Conservation (phyloP, 92 coral and sea anemone genomes). For the Anthopleura xanthogrammica region DNA sequence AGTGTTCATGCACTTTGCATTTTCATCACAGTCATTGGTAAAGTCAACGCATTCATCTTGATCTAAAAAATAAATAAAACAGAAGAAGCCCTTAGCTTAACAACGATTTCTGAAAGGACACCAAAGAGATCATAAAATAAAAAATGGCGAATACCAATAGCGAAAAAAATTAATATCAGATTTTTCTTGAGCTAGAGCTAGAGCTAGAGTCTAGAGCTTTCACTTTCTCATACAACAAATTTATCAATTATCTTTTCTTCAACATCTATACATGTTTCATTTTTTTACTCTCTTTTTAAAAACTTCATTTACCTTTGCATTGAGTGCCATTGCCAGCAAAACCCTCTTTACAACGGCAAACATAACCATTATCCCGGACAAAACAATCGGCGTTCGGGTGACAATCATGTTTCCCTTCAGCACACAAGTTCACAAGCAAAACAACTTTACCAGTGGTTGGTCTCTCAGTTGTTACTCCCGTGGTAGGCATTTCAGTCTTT, state of each 20-base stretch:
- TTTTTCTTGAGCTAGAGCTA: too few relatives aligned
- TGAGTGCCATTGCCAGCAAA: slow-evolving; percentile 61
- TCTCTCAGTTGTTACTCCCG: background rate
- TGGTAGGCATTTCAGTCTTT: background rate
- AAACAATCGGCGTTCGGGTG: slow-evolving; percentile 50
- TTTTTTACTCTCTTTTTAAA: background rate
- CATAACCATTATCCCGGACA: slow-evolving; percentile 43
- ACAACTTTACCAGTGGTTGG: background rate
- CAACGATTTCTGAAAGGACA: background rate
- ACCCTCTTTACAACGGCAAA: slow-evolving; percentile 62
- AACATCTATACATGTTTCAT: too few relatives aligned
- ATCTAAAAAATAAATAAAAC: background rate
- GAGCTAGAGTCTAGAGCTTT: too few relatives aligned
- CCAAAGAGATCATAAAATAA: background rate
- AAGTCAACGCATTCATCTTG: slow-evolving; percentile 13
- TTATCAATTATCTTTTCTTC: too few relatives aligned
- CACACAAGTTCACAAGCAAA: slow-evolving; percentile 50
- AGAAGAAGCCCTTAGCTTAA: too few relatives aligned
- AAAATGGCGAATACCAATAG: too few relatives aligned
- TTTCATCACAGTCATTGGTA: background rate
- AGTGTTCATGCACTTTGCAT: slow-evolving; percentile 55
- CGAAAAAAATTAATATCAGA: too few relatives aligned
- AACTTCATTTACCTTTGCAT: slow-evolving; percentile 48
- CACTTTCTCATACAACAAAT: too few relatives aligned
- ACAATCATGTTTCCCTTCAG: slow-evolving; percentile 42